Evolutionary conservation across 2,888 invertebrate genomes (phyloP), one percentile per base, ranked within the genome.

Genomic region (Electrophaes corylata): DNA sequence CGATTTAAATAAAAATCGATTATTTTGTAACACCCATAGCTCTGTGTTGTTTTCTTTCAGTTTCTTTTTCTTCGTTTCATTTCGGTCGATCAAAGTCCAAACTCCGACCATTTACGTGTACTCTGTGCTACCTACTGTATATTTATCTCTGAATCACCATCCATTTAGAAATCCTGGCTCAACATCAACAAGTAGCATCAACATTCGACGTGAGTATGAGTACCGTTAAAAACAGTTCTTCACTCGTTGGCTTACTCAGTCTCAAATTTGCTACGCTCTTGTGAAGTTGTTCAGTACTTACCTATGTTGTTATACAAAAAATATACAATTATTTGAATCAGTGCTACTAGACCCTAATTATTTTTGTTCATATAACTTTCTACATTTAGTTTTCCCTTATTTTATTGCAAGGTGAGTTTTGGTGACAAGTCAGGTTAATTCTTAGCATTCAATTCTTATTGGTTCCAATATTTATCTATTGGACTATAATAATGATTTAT

Each of bases 21-120:
- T n/a, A n/a, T n/a, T n/a, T n/a, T n/a, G n/a, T n/a, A n/a, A n/a
- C n/a, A n/a, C n/a, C n/a, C n/a, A n/a, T n/a, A n/a, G n/a, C n/a
- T n/a, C n/a, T n/a, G n/a, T n/a, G n/a, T n/a, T n/a, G n/a, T n/a
- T n/a, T n/a, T n/a, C n/a, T n/a, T n/a, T n/a, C n/a, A n/a, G n/a
- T n/a, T n/a, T n/a, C n/a, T n/a, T n/a, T n/a, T 26, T 47, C 20
- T 10, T 37, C 23, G 33, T 20, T 44, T 43, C n/a, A n/a, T n/a
- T n/a, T n/a, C n/a, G n/a, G n/a, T 44, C 20, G 47, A 18, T n/a
- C 60, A 60, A 60, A 60, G 52, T 53, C 45, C 52, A 26, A 37
- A 29, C 26, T 29, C 26, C 26, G 10, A 29, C n/a, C n/a, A n/a
- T n/a, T n/a, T n/a, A n/a, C n/a, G n/a, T n/a, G n/a, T n/a, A n/a